Evolutionary conservation across 2,797 vertebrate species (phyloP).

Genomic region (Hoplostethus atlanticus): DNA sequence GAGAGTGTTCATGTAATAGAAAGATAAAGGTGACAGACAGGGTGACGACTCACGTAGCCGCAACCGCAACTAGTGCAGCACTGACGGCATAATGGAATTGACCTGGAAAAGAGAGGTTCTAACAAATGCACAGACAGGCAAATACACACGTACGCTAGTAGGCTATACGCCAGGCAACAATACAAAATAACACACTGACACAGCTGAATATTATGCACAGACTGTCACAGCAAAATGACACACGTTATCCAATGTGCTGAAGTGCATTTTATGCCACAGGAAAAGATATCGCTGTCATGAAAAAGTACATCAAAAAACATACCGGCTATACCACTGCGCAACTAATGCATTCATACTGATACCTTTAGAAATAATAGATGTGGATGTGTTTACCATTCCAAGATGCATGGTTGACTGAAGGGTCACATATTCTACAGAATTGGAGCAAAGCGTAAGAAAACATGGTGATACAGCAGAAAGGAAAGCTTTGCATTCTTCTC

Average conservation of each 20-base stretch:
- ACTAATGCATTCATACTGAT: constrained; percentile 5
- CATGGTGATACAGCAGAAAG: constrained; percentile 11
- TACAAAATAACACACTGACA: neutral
- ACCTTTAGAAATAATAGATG: constrained; percentile 21
- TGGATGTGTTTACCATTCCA: constrained; percentile 32
- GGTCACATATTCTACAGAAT: constrained; percentile 4
- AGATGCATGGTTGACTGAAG: constrained; percentile 34
- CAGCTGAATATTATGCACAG: neutral
- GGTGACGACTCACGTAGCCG: neutral
- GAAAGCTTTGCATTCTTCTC: constrained; percentile 15
- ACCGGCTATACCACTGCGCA: constrained; percentile 9
- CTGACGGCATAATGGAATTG: constrained; percentile 29
- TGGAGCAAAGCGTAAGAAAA: constrained; percentile 26
- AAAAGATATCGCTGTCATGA: constrained; percentile 27
- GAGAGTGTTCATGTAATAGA: constrained; percentile 19
- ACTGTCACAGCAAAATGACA: constrained; percentile 5
- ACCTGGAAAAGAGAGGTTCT: constrained; percentile 12
- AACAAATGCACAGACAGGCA: neutral
- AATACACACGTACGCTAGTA: neutral
- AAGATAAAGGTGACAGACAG: constrained; percentile 37
- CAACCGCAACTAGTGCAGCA: constrained; percentile 20
- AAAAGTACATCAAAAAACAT: constrained; percentile 18
- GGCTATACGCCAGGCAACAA: neutral
- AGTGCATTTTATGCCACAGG: neutral
- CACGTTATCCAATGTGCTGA: neutral